Evolutionary conservation across 2,888 invertebrate genomes (phyloP), one percentile per base, ranked within the genome.

Genomic region (Meliscaeva auricollis): DNA sequence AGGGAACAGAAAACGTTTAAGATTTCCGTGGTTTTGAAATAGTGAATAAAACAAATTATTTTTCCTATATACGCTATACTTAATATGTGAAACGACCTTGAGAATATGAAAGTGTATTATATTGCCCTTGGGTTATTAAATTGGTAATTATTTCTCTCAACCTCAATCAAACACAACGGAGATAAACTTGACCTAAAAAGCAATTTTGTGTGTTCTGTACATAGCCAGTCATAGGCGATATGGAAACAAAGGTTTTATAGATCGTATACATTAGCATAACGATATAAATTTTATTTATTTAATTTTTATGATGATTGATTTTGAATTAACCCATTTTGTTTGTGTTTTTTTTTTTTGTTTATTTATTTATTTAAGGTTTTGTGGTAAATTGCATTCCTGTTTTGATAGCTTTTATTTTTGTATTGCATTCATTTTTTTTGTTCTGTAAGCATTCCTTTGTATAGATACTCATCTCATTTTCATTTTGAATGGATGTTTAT

Each of bases 51-150:
- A n/a, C n/a, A n/a, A n/a, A n/a, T n/a, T n/a, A n/a, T n/a, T n/a
- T n/a, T n/a, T n/a, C n/a, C 26, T 3, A 26, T 38, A 38, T 38
- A 32, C 32, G 7, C 8, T 9, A 38, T 9, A 38, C 2, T 38
- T 38, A n/a, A 22, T 20, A 60, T 30, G 44, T 46, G 17, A 50
- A 50, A 52, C 38, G 52, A 52, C 68, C 68, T 68, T 68, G 68
- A 52, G 6, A 35, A 5, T 13, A 32, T 11, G 38, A 22, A 38
- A 68, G 11, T 15, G 22, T 50, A 50, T 58, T 17, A 35, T 30
- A 11, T 30, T 68, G 20, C 5, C 52, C 20, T 52, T 22, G 52
- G 50, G 35, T 35, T 35, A 66, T 66, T 66, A 11, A 58, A 58
- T 46, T 15, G 26, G 17, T 30, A 11, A 64, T 46, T 64, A 64